These are phyloP conservation scores for Cacoxenus indagator DNA, from an alignment of 2,888 invertebrate species.

Conservation along the genomic window DNA sequence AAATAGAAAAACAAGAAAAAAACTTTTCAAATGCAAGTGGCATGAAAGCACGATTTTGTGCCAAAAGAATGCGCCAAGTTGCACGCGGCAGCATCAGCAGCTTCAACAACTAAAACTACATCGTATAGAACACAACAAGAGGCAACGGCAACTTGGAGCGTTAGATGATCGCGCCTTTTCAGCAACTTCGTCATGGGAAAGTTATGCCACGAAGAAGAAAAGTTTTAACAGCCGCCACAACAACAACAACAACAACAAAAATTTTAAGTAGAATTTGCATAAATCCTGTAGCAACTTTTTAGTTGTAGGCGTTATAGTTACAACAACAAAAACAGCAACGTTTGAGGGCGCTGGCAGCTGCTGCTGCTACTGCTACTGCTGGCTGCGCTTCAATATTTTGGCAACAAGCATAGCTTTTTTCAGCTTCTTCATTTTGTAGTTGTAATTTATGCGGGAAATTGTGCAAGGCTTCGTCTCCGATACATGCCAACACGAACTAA, in stretches of 20 bases:
- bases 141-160: constrained; percentile 20
- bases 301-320: constrained; percentile 17
- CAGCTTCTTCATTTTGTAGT: neutral
- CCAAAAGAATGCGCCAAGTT: constrained; percentile 12
- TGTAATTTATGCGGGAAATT: constrained; percentile 18
- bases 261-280: constrained; percentile 43
- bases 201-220: constrained; percentile 35
- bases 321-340: constrained; percentile 15
- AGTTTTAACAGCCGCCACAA: constrained; percentile 23
- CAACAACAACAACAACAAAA: neutral
- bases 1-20: constrained; percentile 1
- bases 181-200: constrained; percentile 43
- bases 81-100: constrained; percentile 27
- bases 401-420: neutral
- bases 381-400: constrained; percentile 9
- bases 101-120: too few species aligned
- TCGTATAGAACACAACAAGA: constrained; percentile 16
- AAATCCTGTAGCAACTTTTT: constrained; percentile 34
- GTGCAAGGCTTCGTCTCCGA: neutral
- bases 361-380: too few species aligned
- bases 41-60: constrained; percentile 40
- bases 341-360: constrained; percentile 18
- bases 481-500: neutral
- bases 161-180: constrained; percentile 12
- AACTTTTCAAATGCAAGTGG: constrained; percentile 42